These are phyloP conservation scores for Elephas maximus DNA, from an alignment of 2,113 vertebrate species.

Conservation along the genomic window DNA sequence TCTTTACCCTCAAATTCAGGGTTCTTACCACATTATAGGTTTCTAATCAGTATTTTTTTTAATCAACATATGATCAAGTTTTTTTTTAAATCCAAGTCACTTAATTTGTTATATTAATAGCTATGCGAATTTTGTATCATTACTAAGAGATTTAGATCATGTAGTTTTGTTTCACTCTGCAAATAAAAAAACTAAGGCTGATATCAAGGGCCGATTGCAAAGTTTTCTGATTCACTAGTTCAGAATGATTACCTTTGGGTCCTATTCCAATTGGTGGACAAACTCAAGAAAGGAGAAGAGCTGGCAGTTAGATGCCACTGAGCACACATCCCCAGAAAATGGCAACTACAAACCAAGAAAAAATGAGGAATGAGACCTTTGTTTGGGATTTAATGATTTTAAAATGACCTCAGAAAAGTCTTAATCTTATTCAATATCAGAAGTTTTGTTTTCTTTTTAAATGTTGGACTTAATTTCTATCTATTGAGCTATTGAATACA, in stretches of 20 bases:
- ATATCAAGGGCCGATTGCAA: background rate
- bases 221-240: background rate
- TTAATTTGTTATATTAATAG: slow-evolving; percentile 55
- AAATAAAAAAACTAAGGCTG: background rate
- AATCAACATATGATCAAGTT: background rate
- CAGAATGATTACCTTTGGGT: background rate
- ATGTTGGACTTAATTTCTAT: slow-evolving; percentile 40
- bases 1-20: background rate
- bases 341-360: background rate
- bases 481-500: slow-evolving; percentile 43
- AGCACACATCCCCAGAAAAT: background rate
- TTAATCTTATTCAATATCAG: background rate
- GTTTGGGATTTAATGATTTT: slow-evolving; percentile 47
- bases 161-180: background rate
- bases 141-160: background rate
- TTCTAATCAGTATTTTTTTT: background rate
- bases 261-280: slow-evolving; percentile 25
- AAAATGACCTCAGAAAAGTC: background rate
- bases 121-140: slow-evolving; percentile 41
- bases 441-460: background rate
- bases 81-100: slow-evolving; percentile 18
- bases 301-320: background rate
- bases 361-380: background rate
- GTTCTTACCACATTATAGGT: background rate
- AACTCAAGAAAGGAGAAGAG: slow-evolving; percentile 39